A percentile compares a stretch with the other conserved stretches of the same genome.
Conservation (phyloP, 2,113 vertebrate species). For the Cathartes aura region DNA sequence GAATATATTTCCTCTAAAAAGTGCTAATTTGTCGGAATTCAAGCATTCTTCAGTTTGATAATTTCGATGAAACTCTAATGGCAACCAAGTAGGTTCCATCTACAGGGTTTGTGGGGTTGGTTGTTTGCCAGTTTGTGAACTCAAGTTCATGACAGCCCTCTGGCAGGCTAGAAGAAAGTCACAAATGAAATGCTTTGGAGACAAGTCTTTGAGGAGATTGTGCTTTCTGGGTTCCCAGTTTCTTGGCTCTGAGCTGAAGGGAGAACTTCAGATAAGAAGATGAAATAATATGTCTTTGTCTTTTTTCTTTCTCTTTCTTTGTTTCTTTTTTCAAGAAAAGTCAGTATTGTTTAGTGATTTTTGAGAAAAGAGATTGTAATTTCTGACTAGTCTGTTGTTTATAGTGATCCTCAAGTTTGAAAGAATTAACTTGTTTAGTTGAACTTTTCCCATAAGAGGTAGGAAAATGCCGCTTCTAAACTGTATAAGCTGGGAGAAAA, state of each 20-base stretch:
- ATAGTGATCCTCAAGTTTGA: background rate
- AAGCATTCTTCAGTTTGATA: rapidly evolving
- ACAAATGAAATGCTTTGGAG: background rate
- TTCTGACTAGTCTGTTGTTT: background rate
- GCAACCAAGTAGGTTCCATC: background rate
- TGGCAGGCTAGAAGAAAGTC: background rate
- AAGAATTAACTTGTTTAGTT: background rate
- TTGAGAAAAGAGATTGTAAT: background rate
- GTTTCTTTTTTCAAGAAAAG: background rate
- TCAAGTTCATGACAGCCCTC: background rate
- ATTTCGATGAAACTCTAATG: background rate
- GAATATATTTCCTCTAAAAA: background rate
- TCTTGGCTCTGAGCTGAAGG: background rate
- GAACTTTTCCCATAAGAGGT: background rate
- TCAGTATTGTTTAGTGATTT: background rate
- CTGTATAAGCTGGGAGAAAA: background rate
- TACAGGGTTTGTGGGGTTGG: background rate
- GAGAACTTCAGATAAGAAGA: background rate
- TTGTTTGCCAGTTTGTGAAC: background rate
- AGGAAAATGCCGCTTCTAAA: background rate
- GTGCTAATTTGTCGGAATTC: background rate
- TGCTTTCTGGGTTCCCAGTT: background rate
- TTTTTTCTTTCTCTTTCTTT: background rate
- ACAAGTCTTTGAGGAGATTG: background rate
- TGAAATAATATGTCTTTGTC: background rate